phyloP scores from a whole-genome alignment of 2,888 invertebrate genomes.

The Leptodirus hochenwartii region DNA sequence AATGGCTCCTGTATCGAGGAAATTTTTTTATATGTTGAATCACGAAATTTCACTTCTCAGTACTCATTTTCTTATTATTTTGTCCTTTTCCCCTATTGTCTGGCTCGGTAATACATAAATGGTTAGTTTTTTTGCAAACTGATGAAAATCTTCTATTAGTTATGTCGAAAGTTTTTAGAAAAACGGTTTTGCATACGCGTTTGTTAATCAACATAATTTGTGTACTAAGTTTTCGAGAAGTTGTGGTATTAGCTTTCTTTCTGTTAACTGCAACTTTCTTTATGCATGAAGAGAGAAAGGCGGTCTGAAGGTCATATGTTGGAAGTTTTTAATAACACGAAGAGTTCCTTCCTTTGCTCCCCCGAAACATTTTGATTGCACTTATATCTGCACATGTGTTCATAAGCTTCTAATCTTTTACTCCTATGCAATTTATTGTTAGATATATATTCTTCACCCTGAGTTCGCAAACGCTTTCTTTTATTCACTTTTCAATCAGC shows the following conservation, averaged over 20 bases:
- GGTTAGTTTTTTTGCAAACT: slow-evolving; percentile 1
- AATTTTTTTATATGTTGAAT: too few relatives aligned
- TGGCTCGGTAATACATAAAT: not conserved
- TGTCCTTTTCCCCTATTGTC: too few relatives aligned
- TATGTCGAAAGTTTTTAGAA: slow-evolving; percentile 2
- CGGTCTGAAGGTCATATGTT: slow-evolving; percentile 2
- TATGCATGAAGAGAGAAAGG: slow-evolving; percentile 2
- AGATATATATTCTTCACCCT: too few relatives aligned
- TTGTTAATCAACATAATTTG: slow-evolving; percentile 1
- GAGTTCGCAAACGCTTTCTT: too few relatives aligned
- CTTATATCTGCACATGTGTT: not conserved
- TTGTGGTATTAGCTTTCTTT: slow-evolving; percentile 2
- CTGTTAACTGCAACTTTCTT: slow-evolving; percentile 1
- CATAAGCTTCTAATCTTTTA: slow-evolving; percentile 1
- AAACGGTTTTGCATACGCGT: too few relatives aligned
- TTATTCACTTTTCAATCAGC: slow-evolving; percentile 1
- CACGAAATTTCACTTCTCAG: too few relatives aligned
- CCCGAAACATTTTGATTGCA: slow-evolving; percentile 2
- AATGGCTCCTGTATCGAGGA: too few relatives aligned
- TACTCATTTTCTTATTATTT: too few relatives aligned
- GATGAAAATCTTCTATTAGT: slow-evolving; percentile 1
- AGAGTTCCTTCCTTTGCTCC: slow-evolving; percentile 1
- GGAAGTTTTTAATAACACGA: not conserved
- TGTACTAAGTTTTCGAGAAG: not conserved
- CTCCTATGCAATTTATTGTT: slow-evolving; percentile 2